Evolutionary conservation across 2,888 invertebrate species (phyloP), one percentile per base, ranked within the genome.

Genomic region (Chrysolina haemoptera): DNA sequence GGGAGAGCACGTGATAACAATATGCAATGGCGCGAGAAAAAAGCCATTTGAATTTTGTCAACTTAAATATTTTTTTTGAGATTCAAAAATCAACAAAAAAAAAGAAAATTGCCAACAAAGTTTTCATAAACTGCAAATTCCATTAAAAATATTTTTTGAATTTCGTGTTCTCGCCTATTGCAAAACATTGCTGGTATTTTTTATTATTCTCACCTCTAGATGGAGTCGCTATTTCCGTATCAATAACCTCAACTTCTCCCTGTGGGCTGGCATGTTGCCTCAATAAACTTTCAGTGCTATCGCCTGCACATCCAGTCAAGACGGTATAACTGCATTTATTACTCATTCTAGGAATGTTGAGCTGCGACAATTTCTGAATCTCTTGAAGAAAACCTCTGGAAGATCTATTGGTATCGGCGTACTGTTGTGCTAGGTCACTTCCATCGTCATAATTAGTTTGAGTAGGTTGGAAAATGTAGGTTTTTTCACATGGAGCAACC

Each of bases 261-360:
- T 81, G 78, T 84, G 87, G 75, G 69, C 84, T 85, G 11, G 86
- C 83, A 70, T 86, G 86, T 73, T 87, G 86, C 73, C 88, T 86
- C 71, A 90, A 83, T 11, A 92, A 88, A 85, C 93, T 93, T 83
- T 93, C 93, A 59, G 93, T 92, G 83, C 93, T 91, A 85, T 94
- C 93, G 46, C 92, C 91, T 65, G 91, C 91, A 10, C 82, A 83
- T 59, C 85, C 85, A 80, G 90, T 91, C 48, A 94, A 89, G 68
- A 92, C 93, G 74, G 91, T 92, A 87, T 94, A 94, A 80, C 91
- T 93, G 86, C 94, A 93, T 83, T 93, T 92, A 79, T 89, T 89
- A 76, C 92, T 92, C 65, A 92, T 88, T 70, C 93, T 89, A 0
- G 93, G 91, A 70, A 93, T 88, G 86, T 93, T 93, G 82, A 94